Conservation (phyloP, 2,888 invertebrate genomes). For the Stegana nigrithorax region DNA sequence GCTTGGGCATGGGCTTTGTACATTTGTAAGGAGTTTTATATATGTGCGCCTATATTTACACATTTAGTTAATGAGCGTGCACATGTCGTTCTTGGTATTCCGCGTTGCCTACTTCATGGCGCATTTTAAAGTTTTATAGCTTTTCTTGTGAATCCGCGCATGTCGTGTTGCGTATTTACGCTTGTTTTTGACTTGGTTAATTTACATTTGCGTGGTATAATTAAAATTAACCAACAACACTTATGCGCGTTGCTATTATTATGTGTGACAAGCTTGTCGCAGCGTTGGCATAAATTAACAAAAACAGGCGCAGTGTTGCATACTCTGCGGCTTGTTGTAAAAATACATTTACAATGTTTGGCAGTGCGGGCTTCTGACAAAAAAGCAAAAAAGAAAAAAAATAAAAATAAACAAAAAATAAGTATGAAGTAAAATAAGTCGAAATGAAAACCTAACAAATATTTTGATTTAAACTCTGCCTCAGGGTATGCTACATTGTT, state of each 20-base stretch:
- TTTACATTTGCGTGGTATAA: slow-evolving; percentile 60
- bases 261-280: slow-evolving; percentile 54
- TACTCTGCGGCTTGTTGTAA: slow-evolving; percentile 32
- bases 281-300: slow-evolving; percentile 43
- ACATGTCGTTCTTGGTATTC: no score
- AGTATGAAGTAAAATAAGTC: no score
- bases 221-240: slow-evolving; percentile 48
- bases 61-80: no score
- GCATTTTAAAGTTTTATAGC: slow-evolving; percentile 30
- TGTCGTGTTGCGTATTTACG: slow-evolving; percentile 36
- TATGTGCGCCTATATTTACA: no score
- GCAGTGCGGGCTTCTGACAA: slow-evolving; percentile 9
- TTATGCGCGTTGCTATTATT: slow-evolving; percentile 42
- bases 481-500: no score
- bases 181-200: slow-evolving; percentile 44
- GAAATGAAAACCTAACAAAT: no score
- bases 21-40: no score
- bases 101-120: neutral
- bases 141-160: slow-evolving; percentile 32
- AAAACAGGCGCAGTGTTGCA: slow-evolving; percentile 5
- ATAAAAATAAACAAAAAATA: neutral
- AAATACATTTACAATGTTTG: slow-evolving; percentile 33
- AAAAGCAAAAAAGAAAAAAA: neutral
- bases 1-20: neutral
- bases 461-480: no score